Evolutionary conservation across 2,888 invertebrate genomes (phyloP).

Genomic region (Lasioglossum vierecki): DNA sequence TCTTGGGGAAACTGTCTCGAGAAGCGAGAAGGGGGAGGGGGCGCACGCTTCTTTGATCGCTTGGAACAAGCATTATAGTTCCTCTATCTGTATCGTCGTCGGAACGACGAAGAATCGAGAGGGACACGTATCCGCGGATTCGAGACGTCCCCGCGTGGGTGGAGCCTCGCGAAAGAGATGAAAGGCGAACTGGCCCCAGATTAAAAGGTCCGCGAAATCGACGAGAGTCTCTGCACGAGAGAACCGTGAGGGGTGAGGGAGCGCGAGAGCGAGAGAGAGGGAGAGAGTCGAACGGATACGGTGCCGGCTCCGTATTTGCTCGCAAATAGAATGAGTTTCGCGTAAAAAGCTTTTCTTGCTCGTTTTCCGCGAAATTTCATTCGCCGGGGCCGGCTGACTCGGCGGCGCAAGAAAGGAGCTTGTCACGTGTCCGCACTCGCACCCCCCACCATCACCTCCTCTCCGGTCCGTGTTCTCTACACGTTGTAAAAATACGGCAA

Average conservation of each 20-base stretch:
- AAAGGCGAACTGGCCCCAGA: conserved; percentile 31
- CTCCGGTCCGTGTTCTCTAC: neutral
- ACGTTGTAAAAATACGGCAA: conserved; percentile 32
- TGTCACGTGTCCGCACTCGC: conserved; percentile 25
- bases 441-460: neutral
- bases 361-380: conserved; percentile 32
- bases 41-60: neutral
- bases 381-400: conserved; percentile 26
- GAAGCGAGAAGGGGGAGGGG: neutral
- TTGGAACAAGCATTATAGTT: neutral
- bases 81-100: conserved; percentile 8
- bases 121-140: conserved; percentile 1
- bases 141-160: neutral
- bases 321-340: conserved; percentile 39
- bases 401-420: conserved; percentile 20
- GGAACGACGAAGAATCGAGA: neutral
- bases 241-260: too few species aligned
- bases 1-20: neutral
- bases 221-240: neutral
- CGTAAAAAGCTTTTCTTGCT: conserved; percentile 34
- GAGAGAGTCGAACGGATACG: conserved; percentile 25
- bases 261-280: neutral
- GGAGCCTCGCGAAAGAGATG: neutral
- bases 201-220: conserved; percentile 40
- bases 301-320: conserved; percentile 25